phyloP scores from a whole-genome alignment of 2,888 invertebrate genomes.

The Fragum sueziense region DNA sequence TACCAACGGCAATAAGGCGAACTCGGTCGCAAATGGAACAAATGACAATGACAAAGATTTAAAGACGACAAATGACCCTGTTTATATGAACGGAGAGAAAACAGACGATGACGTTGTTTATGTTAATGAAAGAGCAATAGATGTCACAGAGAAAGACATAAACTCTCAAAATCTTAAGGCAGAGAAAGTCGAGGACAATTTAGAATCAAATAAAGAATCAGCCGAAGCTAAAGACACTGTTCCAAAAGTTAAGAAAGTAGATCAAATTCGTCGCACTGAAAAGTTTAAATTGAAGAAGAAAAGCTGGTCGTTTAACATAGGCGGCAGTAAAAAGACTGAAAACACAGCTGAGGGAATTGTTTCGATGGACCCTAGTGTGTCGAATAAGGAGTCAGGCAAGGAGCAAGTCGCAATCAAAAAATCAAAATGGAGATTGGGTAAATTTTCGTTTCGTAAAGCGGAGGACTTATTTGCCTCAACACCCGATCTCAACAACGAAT shows the following conservation, averaged over 20 bases:
- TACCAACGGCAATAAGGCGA: neutral
- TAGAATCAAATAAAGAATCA: slow-evolving; percentile 23
- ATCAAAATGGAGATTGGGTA: slow-evolving; percentile 51
- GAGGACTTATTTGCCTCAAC: slow-evolving; percentile 49
- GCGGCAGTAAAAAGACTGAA: slow-evolving; percentile 15
- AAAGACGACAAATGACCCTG: slow-evolving; percentile 4
- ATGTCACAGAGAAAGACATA: slow-evolving; percentile 11
- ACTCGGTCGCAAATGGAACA: neutral
- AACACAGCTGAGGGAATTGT: slow-evolving; percentile 10
- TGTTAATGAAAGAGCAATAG: slow-evolving; percentile 48
- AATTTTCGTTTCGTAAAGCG: slow-evolving; percentile 51
- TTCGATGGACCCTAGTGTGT: slow-evolving; percentile 36
- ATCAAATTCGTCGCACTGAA: slow-evolving; percentile 27
- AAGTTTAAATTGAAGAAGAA: slow-evolving; percentile 52
- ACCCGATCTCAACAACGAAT: slow-evolving; percentile 39
- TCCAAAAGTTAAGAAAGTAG: slow-evolving; percentile 28
- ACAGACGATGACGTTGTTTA: slow-evolving; percentile 46
- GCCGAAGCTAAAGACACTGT: slow-evolving; percentile 30
- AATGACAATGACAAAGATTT: neutral
- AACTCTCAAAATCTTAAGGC: neutral
- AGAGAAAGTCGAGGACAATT: neutral
- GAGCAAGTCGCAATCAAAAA: slow-evolving; percentile 29
- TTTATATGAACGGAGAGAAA: slow-evolving; percentile 48
- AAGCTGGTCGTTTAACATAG: slow-evolving; percentile 60
- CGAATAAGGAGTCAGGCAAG: slow-evolving; percentile 28